Conservation (phyloP, 2,888 invertebrate species). For the Cataglyphis livida region DNA sequence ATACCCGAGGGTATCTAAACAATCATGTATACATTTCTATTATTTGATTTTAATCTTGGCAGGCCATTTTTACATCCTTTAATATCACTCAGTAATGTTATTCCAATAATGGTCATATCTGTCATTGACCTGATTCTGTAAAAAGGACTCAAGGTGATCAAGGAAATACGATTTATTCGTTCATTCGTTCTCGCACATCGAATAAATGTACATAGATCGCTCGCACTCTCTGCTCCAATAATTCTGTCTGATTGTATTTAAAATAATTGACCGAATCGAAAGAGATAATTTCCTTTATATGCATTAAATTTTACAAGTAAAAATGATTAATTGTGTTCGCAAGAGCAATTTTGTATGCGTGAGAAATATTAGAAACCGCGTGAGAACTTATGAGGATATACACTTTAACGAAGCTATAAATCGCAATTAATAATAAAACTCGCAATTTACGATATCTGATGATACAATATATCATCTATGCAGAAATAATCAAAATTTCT, state of each 20-base stretch:
- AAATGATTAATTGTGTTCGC: background rate
- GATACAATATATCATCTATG: background rate
- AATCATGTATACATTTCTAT: background rate
- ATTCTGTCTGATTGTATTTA: background rate
- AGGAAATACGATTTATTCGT: conserved; percentile 45
- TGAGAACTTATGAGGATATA: background rate
- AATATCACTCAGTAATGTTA: background rate
- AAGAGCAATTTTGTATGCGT: background rate
- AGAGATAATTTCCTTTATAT: conserved; percentile 5
- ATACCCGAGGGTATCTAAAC: background rate
- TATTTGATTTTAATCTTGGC: background rate
- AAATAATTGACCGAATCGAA: conserved; percentile 2
- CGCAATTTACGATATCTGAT: background rate
- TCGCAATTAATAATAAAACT: background rate
- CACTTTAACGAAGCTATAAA: conserved; percentile 2
- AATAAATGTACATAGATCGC: conserved; percentile 18
- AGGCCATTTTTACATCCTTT: background rate
- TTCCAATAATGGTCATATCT: background rate
- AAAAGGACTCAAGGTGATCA: conserved; percentile 57
- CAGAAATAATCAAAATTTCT: conserved; percentile 2
- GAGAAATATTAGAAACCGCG: background rate
- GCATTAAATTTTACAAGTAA: background rate
- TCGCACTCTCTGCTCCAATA: conserved; percentile 18
- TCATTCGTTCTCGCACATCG: conserved; percentile 18
- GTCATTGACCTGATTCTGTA: conserved; percentile 33